A percentile compares a stretch with the other conserved stretches of the same genome.
Conservation (phyloP, 2,888 invertebrate genomes). For the Blastobasis lacticolella region DNA sequence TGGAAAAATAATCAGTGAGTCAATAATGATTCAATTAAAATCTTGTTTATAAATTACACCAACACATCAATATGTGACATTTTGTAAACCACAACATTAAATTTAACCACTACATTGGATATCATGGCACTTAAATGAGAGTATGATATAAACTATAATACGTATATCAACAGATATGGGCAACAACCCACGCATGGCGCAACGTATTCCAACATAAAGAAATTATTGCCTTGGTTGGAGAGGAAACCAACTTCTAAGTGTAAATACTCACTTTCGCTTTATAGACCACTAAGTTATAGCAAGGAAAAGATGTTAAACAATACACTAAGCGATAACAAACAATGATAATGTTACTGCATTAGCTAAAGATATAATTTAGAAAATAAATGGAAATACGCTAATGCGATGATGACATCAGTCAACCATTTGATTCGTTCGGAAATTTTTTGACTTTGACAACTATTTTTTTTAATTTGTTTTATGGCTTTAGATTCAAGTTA, state of each 20-base stretch:
- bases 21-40: no score
- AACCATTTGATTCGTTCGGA: slow-evolving; percentile 4
- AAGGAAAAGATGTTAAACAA: background rate
- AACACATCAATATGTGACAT: no score
- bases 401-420: slow-evolving; percentile 47
- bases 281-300: background rate
- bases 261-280: no score
- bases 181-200: slow-evolving; percentile 62
- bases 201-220: slow-evolving; percentile 34
- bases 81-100: no score
- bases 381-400: background rate
- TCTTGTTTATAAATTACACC: no score
- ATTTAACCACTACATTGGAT: no score
- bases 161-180: slow-evolving; percentile 24
- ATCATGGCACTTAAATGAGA: no score
- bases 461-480: background rate
- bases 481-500: background rate
- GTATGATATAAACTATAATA: no score
- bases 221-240: slow-evolving; percentile 25
- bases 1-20: slow-evolving; percentile 28
- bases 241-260: no score
- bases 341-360: background rate
- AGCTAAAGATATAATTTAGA: background rate
- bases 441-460: background rate
- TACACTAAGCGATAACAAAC: slow-evolving; percentile 7